Conservation (phyloP, 1,140 invertebrate genomes). For the Manduca sexta region DNA sequence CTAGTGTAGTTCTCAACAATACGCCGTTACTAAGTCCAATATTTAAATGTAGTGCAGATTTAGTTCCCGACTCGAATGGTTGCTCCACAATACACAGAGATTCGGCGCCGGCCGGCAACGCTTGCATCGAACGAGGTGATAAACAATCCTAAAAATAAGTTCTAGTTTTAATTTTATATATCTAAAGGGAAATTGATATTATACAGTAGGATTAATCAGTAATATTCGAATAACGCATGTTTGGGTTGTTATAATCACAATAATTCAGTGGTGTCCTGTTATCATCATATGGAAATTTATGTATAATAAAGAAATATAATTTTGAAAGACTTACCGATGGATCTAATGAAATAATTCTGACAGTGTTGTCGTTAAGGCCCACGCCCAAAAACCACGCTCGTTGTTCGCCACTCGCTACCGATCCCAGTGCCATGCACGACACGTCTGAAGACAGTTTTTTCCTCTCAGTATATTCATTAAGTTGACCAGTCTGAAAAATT, state of each 20-base stretch:
- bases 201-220: constrained; percentile 24
- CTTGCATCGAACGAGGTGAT: constrained; percentile 95
- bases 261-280: constrained; percentile 70
- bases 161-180: neutral
- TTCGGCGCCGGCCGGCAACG: constrained; percentile 96
- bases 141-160: constrained; percentile 82
- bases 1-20: constrained; percentile 94
- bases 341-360: constrained; percentile 97
- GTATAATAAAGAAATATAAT: neutral
- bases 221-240: constrained; percentile 70
- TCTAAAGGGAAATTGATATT: neutral
- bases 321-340: constrained; percentile 79
- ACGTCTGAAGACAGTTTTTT: constrained; percentile 98
- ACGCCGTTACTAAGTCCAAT: constrained; percentile 99
- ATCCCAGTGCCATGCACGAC: constrained; percentile 98
- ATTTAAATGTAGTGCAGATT: constrained; percentile 91
- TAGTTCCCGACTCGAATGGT: constrained; percentile 79
- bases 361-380: constrained; percentile 96
- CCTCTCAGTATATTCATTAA: constrained; percentile 98
- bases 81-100: constrained; percentile 96
- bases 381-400: constrained; percentile 97
- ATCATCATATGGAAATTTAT: constrained; percentile 53
- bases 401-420: constrained; percentile 95
- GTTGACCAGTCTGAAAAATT: constrained; percentile 94
- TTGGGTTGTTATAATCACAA: constrained; percentile 67